Evolutionary conservation across 2,888 invertebrate species (phyloP), one percentile per base, ranked within the genome.

Genomic region (Dioctria linearis): DNA sequence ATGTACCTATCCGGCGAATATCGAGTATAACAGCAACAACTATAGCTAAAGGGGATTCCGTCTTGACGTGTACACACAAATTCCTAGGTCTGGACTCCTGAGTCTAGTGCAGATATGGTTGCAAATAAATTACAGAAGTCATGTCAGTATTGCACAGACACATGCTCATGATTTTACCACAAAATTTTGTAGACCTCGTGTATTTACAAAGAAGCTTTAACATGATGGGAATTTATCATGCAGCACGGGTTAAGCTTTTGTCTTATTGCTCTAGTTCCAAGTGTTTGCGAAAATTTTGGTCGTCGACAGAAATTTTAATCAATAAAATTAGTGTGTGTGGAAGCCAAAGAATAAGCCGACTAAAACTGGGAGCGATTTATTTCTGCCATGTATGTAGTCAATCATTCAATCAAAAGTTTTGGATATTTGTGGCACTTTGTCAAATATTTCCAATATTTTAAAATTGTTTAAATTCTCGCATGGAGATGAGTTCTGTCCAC

Each of bases 241-340:
- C 51, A 42, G 66, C 78, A 42, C n/a, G 42, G 59, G 37, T 79
- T 59, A 46, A 79, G 67, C 79, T 79, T 67, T 57, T 79, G 79
- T 79, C 69, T 79, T 79, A 79, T 79, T 79, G 79, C 79, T 79
- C 79, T 46, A 79, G 54, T 78, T 78, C 66, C 78, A 39, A 11
- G 54, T 78, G 40, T 59, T 25, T 37, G 49, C 39, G 65, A 63
- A 66, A 78, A 51, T 65, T 66, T 78, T 51, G 54, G 54, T 61
- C 25, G 59, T 66, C 49, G 54, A 54, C 42, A 66, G 66, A 78
- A 78, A 78, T 78, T 78, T 78, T 66, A 78, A 78, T 78, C 78
- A 66, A 78, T 78, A 66, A 78, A 78, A 59, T 73, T 73, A 42
- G 54, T 73, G 54, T 73, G 73, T 57, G 42, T 37, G 54, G 40